Base-by-base conservation (phyloP, 2,888 invertebrate species). In the Drosophila subquinaria region DNA sequence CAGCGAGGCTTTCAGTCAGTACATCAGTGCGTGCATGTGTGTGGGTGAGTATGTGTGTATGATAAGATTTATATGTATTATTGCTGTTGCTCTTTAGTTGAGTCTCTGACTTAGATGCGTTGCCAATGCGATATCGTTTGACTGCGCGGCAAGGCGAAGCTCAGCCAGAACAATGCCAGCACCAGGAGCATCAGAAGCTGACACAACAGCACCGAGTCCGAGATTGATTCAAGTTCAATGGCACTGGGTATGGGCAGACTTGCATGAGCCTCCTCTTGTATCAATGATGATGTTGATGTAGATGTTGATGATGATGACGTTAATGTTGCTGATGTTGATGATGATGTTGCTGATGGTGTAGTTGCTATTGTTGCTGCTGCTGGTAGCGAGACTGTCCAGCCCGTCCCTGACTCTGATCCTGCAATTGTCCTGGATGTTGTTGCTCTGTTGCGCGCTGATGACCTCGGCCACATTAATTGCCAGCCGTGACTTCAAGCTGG, bases 1-100 rank as follows among this genome's bases (percentile, higher is more conserved):
- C 85, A 85, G 87, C 85, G 79, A 89, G 85, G 85, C 85, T 78
- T 87, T 85, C 85, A 85, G 85, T 85, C 85, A 85, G 84, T 87
- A 81, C 87, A 80, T 85, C 89, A 88, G 87, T 87, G 81, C 82
- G 69, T 63, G 52, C 56, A 35, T 38, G 11, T 60, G 36, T 47
- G 45, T 66, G 15, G 64, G 17, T 66, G 47, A 62, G 33, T 59
- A 15, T 60, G 36, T 43, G 50, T 33, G 23, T 35, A 11, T 30
- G n/a, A 10, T 15, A 15, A 43, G 35, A 36, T 40, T 36, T 36
- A 33, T 40, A 15, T 52, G 42, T 43, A 38, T 59, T 60, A 56
- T 48, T 43, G 47, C 38, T 23, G 53, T 38, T 45, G 30, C 38
- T 72, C 30, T 10, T 6, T n/a, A 35, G 33, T 30, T 20, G 23